phyloP scores from a whole-genome alignment of 1,140 invertebrate genomes.

The Anastrepha obliqua region DNA sequence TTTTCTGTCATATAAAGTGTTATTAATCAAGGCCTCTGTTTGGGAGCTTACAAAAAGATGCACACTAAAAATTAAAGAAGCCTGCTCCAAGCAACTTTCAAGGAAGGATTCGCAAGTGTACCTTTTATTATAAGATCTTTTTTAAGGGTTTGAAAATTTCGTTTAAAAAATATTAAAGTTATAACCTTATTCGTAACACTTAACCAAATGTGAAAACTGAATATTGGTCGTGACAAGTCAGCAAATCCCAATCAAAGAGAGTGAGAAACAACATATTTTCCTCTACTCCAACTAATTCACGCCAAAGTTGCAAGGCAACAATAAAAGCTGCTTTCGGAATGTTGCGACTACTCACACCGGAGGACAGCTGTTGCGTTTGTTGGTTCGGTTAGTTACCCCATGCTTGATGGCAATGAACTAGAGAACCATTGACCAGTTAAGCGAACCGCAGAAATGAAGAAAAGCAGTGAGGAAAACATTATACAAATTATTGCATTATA shows the following conservation, averaged over 20 bases:
- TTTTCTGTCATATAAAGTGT: too few species aligned
- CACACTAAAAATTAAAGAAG: too few species aligned
- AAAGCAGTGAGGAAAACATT: conserved; percentile 35
- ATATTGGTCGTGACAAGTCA: neutral
- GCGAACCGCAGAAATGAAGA: conserved; percentile 36
- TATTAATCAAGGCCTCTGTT: too few species aligned
- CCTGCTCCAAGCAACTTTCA: too few species aligned
- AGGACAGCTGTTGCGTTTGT: conserved; percentile 53
- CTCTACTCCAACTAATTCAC: neutral
- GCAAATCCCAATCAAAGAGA: neutral
- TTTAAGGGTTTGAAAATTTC: too few species aligned
- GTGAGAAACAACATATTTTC: neutral
- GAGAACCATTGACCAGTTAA: conserved; percentile 73
- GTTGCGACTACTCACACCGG: neutral
- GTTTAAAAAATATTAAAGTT: neutral
- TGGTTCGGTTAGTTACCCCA: conserved; percentile 73
- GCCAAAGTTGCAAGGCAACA: conserved; percentile 47
- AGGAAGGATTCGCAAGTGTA: too few species aligned
- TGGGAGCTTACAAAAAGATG: too few species aligned
- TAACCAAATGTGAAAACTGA: neutral
- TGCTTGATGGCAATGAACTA: conserved; percentile 73
- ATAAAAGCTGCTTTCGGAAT: conserved; percentile 16
- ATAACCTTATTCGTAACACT: neutral
- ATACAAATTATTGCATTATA: neutral
- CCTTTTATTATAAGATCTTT: too few species aligned